These are phyloP conservation scores for Plumapathes pennacea DNA, from an alignment of 92 coral and sea anemone genomes.

Conservation along the genomic window DNA sequence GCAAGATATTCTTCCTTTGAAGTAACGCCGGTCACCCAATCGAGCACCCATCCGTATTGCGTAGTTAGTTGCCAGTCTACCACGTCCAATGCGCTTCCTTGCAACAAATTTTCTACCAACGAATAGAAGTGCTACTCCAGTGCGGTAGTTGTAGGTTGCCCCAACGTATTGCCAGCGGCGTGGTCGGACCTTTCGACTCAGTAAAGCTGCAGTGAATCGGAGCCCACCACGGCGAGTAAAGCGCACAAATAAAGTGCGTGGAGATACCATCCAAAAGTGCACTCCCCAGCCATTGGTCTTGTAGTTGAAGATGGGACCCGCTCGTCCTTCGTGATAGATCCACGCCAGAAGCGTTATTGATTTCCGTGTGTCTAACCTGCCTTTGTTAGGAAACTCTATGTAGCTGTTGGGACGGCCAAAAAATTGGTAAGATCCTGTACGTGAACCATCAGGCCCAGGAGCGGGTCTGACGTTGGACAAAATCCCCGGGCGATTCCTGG, in stretches of 20 bases:
- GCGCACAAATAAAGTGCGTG: conserved; percentile 37
- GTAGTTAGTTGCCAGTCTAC: conserved; percentile 51
- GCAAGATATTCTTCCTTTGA: conserved; percentile 56
- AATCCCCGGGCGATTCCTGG: conserved; percentile 39
- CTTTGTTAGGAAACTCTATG: conserved; percentile 60
- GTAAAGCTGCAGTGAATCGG: conserved; percentile 9
- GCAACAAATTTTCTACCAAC: conserved; percentile 51
- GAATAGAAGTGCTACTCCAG: conserved; percentile 52
- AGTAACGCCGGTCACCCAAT: conserved; percentile 43
- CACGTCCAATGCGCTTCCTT: conserved; percentile 20
- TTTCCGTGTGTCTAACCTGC: conserved; percentile 56
- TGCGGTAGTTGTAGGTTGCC: conserved; percentile 43
- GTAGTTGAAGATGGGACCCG: conserved; percentile 81
- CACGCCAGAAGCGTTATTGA: conserved; percentile 78
- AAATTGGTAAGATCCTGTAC: conserved; percentile 50
- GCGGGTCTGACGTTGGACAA: conserved; percentile 28
- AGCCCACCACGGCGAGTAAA: conserved; percentile 53
- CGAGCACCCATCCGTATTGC: conserved; percentile 54
- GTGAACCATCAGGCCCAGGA: conserved; percentile 56
- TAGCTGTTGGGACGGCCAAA: conserved; percentile 56
- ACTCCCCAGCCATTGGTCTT: conserved; percentile 63
- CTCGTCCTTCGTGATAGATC: conserved; percentile 57
- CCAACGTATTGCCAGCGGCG: conserved; percentile 61
- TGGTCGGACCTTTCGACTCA: conserved; percentile 11
- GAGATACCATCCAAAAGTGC: conserved; percentile 65